These are phyloP conservation scores for Sycophila sp. DNA, from an alignment of 1,140 invertebrate species.

Conservation along the genomic window DNA sequence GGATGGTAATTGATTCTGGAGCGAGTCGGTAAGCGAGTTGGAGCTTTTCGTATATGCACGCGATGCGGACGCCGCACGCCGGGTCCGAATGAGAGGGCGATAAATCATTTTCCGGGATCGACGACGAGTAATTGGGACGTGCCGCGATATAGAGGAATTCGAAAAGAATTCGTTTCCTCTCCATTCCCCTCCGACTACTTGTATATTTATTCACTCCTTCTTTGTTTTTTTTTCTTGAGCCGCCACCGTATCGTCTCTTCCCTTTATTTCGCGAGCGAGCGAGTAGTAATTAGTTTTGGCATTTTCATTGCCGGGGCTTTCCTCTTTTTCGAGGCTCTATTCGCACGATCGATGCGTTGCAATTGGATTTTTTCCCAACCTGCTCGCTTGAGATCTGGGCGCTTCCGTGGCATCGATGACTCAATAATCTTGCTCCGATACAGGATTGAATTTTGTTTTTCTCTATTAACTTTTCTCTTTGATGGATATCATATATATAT, in stretches of 20 bases:
- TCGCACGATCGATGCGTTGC: neutral
- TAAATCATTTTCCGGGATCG: slow-evolving; percentile 57
- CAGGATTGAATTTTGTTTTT: too few relatives aligned
- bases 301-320: slow-evolving; percentile 3
- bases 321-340: neutral
- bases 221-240: slow-evolving; percentile 7
- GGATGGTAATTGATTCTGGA: slow-evolving; percentile 52
- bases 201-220: slow-evolving; percentile 22
- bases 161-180: slow-evolving; percentile 56
- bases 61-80: neutral
- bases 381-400: too few relatives aligned
- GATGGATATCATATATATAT: too few relatives aligned
- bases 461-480: too few relatives aligned
- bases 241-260: neutral
- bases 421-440: too few relatives aligned
- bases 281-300: slow-evolving; percentile 17
- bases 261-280: neutral
- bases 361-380: slow-evolving; percentile 6
- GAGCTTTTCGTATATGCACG: slow-evolving; percentile 28
- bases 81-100: too few relatives aligned
- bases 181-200: too few relatives aligned
- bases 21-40: slow-evolving; percentile 28
- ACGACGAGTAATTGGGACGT: slow-evolving; percentile 57
- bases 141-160: slow-evolving; percentile 52
- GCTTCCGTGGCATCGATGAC: too few relatives aligned